phyloP scores from a whole-genome alignment of 2,113 vertebrate genomes.

The Narcine bancroftii region DNA sequence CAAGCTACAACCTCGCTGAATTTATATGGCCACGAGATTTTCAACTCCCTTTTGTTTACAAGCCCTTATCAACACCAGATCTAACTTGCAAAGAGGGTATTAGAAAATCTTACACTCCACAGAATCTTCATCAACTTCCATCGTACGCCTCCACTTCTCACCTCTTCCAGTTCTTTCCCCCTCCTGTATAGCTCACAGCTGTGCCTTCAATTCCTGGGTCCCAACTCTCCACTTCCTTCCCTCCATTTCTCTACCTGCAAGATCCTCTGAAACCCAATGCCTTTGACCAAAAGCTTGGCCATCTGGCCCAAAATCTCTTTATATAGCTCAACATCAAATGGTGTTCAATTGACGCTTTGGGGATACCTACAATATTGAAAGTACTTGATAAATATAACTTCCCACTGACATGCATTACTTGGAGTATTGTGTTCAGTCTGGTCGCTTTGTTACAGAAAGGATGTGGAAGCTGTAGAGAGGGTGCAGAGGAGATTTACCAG shows the following conservation, averaged over 20 bases:
- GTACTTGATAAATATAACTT: neutral
- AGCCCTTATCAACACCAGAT: neutral
- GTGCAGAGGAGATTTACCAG: too few species aligned
- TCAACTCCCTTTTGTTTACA: neutral
- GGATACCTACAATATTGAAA: neutral
- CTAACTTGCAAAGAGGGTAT: neutral
- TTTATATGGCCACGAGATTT: neutral
- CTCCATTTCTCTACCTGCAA: neutral
- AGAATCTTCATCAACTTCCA: too few species aligned
- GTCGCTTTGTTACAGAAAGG: too few species aligned
- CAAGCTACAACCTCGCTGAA: neutral
- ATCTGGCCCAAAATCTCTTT: neutral
- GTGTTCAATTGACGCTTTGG: neutral
- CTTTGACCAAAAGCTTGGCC: neutral
- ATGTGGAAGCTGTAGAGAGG: too few species aligned
- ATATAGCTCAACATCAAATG: neutral
- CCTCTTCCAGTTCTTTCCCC: neutral
- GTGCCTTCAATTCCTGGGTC: neutral
- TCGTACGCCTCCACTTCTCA: neutral
- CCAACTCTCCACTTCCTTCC: neutral
- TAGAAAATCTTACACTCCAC: too few species aligned
- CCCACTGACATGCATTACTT: neutral
- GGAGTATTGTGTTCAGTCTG: too few species aligned
- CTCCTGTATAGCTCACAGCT: neutral
- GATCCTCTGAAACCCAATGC: neutral